phyloP scores from a whole-genome alignment of 2,797 vertebrate genomes.

The Sardinella longiceps region DNA sequence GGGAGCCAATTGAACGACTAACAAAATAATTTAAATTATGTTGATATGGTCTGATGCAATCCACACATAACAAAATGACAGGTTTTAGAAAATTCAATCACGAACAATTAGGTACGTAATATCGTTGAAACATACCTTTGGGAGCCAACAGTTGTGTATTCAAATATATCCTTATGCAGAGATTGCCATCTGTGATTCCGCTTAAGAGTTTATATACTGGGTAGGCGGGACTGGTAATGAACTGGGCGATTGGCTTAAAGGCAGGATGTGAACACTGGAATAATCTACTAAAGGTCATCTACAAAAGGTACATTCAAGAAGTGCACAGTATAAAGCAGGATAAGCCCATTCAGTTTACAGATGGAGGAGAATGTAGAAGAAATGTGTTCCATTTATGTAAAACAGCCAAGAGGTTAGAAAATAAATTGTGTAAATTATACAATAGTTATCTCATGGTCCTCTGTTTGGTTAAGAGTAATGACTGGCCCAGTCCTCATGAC shows the following conservation, averaged over 20 bases:
- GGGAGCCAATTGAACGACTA: no score
- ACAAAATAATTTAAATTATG: no score
- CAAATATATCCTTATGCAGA: not conserved
- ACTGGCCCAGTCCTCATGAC: not conserved
- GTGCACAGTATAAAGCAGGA: not conserved
- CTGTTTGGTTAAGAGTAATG: not conserved
- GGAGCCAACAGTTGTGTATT: not conserved
- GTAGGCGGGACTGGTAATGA: not conserved
- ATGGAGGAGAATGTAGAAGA: not conserved
- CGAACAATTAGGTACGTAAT: not conserved
- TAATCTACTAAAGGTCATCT: not conserved
- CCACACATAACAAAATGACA: not conserved
- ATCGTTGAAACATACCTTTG: not conserved
- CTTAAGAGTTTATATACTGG: not conserved
- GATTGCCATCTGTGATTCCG: not conserved
- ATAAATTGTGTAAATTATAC: not conserved
- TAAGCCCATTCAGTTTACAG: not conserved
- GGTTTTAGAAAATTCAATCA: not conserved
- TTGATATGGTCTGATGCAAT: not conserved
- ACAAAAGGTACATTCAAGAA: not conserved
- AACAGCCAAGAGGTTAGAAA: not conserved
- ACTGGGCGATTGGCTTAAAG: not conserved
- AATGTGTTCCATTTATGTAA: not conserved
- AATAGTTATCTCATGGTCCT: not conserved
- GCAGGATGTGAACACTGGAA: not conserved